Percentiles rank a stretch among this genome's conserved stretches.
Evolutionary conservation across 2,888 invertebrate species (phyloP).

Genomic region (Aphidius colemani): DNA sequence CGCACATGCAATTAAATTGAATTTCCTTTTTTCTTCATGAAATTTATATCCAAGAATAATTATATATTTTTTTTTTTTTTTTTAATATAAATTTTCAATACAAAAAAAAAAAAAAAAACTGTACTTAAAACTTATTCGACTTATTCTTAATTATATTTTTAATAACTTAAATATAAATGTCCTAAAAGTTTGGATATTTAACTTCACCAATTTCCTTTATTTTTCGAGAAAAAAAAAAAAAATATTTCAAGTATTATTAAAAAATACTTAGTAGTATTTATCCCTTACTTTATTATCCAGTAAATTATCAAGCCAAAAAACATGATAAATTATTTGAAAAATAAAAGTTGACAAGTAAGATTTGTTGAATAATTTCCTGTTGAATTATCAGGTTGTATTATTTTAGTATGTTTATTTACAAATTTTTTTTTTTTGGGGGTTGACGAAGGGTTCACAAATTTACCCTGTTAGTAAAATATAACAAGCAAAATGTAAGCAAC

Average conservation of each 20-base stretch:
- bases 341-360: constrained; percentile 1
- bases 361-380: constrained; percentile 7
- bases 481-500: constrained; percentile 39
- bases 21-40: no score
- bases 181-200: no score
- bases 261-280: no score
- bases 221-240: no score
- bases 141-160: no score
- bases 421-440: neutral
- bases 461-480: constrained; percentile 16
- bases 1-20: constrained; percentile 28
- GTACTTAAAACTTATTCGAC: no score
- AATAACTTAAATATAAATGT: no score
- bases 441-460: constrained; percentile 1
- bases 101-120: constrained; percentile 8
- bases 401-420: neutral
- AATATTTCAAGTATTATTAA: no score
- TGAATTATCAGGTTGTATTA: neutral
- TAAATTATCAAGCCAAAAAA: neutral
- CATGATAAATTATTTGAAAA: neutral
- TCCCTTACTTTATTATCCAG: neutral
- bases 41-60: constrained; percentile 10
- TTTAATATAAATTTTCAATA: neutral
- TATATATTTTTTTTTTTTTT: constrained; percentile 1
- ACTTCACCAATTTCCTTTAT: no score